Percentiles rank a stretch among this genome's conserved stretches.
Evolutionary conservation across 2,888 invertebrate species (phyloP).

Genomic region (Petrolisthes manimaculis): DNA sequence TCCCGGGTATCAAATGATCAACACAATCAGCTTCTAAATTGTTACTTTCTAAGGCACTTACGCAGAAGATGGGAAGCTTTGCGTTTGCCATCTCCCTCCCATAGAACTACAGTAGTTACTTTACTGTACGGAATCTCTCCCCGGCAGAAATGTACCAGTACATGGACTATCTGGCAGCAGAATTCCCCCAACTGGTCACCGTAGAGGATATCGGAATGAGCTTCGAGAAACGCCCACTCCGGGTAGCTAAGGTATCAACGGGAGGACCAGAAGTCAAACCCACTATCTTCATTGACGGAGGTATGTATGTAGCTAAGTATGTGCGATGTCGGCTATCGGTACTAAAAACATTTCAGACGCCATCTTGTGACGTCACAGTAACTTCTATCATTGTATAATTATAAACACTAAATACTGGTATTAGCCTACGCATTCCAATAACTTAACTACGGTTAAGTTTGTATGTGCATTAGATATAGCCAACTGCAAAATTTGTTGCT

Average conservation of each 20-base stretch:
- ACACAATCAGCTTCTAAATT: too few relatives aligned
- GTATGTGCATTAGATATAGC: too few relatives aligned
- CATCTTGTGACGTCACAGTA: neutral
- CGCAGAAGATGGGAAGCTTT: too few relatives aligned
- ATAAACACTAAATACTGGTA: neutral
- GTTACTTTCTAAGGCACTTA: too few relatives aligned
- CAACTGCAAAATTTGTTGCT: too few relatives aligned
- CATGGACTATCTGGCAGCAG: slow-evolving; percentile 78
- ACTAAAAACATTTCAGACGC: neutral
- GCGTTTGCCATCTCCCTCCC: too few relatives aligned
- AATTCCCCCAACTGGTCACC: slow-evolving; percentile 78
- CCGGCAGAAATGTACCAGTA: slow-evolving; percentile 78
- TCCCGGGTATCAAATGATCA: too few relatives aligned
- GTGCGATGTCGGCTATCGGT: neutral
- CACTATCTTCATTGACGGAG: slow-evolving; percentile 86
- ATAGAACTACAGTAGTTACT: too few relatives aligned
- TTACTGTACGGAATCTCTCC: neutral
- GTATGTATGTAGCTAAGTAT: slow-evolving; percentile 69
- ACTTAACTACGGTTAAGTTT: too few relatives aligned
- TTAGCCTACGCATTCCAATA: too few relatives aligned
- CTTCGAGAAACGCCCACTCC: slow-evolving; percentile 79
- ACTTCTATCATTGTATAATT: neutral
- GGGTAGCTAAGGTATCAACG: slow-evolving; percentile 78
- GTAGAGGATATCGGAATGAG: slow-evolving; percentile 81
- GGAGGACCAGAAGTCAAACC: slow-evolving; percentile 68